These are phyloP conservation scores for Cynaeus angustus DNA, from an alignment of 2,888 invertebrate species.

Conservation along the genomic window DNA sequence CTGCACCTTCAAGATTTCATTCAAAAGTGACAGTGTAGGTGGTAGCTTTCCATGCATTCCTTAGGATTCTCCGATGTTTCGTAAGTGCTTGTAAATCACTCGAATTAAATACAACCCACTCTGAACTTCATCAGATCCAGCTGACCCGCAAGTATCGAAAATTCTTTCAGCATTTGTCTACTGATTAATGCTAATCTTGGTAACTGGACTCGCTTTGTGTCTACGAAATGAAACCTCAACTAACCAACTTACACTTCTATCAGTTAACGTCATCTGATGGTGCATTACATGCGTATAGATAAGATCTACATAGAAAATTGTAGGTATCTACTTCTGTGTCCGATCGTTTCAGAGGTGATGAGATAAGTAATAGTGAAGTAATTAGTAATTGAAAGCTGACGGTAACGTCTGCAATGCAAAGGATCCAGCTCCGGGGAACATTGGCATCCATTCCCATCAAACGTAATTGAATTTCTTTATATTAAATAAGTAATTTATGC, in stretches of 20 bases:
- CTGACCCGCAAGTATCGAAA: too few species aligned
- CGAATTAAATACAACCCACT: too few species aligned
- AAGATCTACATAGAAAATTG: constrained; percentile 23
- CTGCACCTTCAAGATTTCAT: too few species aligned
- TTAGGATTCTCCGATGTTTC: too few species aligned
- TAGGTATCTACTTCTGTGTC: constrained; percentile 8
- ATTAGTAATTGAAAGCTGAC: constrained; percentile 28
- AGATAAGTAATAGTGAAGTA: constrained; percentile 29
- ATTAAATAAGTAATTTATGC: constrained; percentile 7
- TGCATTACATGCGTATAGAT: constrained; percentile 17
- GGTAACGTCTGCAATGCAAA: neutral
- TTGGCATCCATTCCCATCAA: neutral
- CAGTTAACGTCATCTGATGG: constrained; percentile 10
- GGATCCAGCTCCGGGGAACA: neutral
- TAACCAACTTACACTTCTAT: constrained; percentile 13
- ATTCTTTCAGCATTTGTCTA: neutral
- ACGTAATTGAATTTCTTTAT: constrained; percentile 15
- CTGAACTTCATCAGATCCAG: too few species aligned
- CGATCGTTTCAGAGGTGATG: constrained; percentile 8
- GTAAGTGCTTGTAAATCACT: too few species aligned
- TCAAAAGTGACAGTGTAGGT: too few species aligned
- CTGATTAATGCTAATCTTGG: constrained; percentile 11
- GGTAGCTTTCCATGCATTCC: too few species aligned
- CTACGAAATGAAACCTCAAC: constrained; percentile 9
- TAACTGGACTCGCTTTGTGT: constrained; percentile 1